phyloP scores from a whole-genome alignment of 1,140 invertebrate species.

The Dufourea novaeangliae region DNA sequence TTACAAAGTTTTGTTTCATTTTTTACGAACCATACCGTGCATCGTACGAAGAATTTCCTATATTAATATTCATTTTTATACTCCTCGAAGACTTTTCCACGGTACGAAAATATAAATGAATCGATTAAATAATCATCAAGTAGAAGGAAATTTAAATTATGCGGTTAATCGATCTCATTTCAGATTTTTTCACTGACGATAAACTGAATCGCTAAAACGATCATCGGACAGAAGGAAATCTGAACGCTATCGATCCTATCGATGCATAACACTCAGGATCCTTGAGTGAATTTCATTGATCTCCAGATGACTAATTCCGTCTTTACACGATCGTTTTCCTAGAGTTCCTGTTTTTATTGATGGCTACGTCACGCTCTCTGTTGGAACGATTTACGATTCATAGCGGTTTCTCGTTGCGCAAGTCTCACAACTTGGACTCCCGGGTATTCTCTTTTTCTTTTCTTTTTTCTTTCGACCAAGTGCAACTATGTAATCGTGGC shows the following conservation, averaged over 20 bases:
- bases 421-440: neutral
- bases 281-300: constrained; percentile 1
- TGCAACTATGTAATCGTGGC: neutral
- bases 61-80: neutral
- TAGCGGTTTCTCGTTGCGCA: constrained; percentile 39
- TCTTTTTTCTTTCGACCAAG: neutral
- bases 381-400: constrained; percentile 23
- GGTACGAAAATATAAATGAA: no score
- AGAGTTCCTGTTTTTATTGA: neutral
- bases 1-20: neutral
- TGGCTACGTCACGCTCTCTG: neutral
- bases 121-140: no score
- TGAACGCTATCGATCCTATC: neutral
- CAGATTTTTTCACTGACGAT: neutral
- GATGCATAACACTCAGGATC: neutral
- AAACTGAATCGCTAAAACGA: neutral
- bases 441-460: neutral
- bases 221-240: neutral
- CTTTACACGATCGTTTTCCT: neutral
- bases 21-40: neutral
- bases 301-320: neutral
- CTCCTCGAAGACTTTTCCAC: no score
- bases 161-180: neutral
- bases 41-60: neutral
- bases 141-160: no score